A percentile compares a stretch with the other conserved stretches of the same genome.
Conservation (phyloP, 2,888 invertebrate genomes). For the Agonum fuliginosum region DNA sequence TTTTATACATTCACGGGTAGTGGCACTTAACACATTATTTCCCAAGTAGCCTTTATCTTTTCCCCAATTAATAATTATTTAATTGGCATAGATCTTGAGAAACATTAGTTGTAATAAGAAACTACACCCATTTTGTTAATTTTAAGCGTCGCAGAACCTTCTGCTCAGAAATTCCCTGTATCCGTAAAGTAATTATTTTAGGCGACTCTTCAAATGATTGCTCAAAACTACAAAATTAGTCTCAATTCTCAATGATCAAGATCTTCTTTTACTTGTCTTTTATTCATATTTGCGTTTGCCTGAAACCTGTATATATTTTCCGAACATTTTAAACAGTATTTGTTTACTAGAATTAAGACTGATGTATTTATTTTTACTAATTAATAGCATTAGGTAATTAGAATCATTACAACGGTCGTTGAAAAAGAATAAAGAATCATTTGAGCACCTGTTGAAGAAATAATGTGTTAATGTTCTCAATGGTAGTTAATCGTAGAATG, state of each 20-base stretch:
- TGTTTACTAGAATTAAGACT: background rate
- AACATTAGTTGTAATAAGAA: no score
- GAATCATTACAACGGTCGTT: background rate
- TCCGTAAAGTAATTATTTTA: no score
- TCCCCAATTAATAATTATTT: no score
- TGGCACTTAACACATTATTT: background rate
- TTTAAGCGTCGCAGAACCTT: no score
- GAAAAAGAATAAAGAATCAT: background rate
- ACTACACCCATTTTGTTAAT: no score
- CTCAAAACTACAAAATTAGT: no score
- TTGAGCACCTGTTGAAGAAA: conserved; percentile 3
- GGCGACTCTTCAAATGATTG: no score
- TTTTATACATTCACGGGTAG: background rate
- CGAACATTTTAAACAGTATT: background rate
- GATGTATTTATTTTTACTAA: background rate
- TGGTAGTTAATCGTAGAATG: conserved; percentile 1
- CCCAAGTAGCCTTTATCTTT: no score
- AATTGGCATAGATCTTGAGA: no score
- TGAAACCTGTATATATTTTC: background rate
- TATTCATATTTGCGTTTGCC: background rate
- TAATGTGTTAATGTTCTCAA: conserved; percentile 11
- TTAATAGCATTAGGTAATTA: background rate
- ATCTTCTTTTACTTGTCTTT: no score
- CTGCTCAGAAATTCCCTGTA: no score
- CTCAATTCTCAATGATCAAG: no score